phyloP scores from a whole-genome alignment of 2,113 vertebrate genomes.

The Toxostoma redivivum region DNA sequence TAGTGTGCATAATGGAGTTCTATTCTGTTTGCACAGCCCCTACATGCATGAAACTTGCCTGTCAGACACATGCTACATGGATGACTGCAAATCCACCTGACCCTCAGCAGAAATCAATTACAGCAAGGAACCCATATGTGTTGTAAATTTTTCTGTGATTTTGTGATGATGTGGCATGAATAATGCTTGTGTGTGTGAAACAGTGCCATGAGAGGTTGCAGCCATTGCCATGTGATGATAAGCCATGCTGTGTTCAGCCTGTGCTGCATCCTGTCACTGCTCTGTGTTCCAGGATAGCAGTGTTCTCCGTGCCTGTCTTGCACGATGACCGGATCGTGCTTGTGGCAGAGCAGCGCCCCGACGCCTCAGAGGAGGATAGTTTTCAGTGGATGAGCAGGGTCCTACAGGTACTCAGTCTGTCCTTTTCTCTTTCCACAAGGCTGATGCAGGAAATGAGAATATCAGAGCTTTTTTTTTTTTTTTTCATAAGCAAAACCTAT shows the following conservation, averaged over 20 bases:
- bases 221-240: not conserved
- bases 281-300: conserved; percentile 83
- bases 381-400: conserved; percentile 99
- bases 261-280: conserved; percentile 19
- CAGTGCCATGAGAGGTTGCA: not conserved
- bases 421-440: conserved; percentile 50
- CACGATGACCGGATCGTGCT: conserved; percentile 93
- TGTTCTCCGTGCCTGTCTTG: conserved; percentile 92
- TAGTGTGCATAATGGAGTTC: not conserved
- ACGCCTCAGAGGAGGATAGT: conserved; percentile 95
- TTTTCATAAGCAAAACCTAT: not conserved
- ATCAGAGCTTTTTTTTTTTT: not conserved
- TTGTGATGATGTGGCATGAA: not conserved
- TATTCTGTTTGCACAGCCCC: not conserved
- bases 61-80: rapidly evolving
- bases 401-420: conserved; percentile 82
- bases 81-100: not conserved
- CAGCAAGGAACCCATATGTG: not conserved
- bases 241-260: not conserved
- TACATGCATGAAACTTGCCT: not conserved
- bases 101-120: not conserved
- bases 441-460: not conserved
- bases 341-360: conserved; percentile 94
- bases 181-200: not conserved
- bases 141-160: not conserved